Conservation (phyloP, 1,140 invertebrate genomes). For the Leptinotarsa defecta region DNA sequence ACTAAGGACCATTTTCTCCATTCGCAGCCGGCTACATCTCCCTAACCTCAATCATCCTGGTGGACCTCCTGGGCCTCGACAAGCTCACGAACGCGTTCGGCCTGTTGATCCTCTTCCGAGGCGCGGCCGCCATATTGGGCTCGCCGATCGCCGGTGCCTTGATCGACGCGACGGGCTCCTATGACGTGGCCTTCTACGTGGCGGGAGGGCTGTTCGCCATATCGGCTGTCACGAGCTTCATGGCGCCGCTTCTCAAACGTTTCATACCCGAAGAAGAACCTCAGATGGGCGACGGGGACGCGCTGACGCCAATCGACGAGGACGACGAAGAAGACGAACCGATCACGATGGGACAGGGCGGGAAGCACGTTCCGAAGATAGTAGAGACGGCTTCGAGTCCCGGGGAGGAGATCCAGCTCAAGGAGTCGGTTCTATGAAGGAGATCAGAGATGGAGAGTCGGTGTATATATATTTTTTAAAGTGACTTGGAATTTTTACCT, state of each 20-base stretch:
- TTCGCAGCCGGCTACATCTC: constrained; percentile 97
- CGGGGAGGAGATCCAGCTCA: constrained; percentile 67
- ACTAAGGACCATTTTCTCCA: constrained; percentile 54
- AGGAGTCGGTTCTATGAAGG: constrained; percentile 67
- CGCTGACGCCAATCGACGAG: constrained; percentile 79
- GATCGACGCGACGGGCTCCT: constrained; percentile 84
- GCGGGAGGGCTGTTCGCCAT: constrained; percentile 87
- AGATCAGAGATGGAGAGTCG: not conserved
- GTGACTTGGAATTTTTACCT: too few relatives aligned
- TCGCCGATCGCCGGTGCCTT: constrained; percentile 83
- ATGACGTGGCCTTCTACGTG: constrained; percentile 89
- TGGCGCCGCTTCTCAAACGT: constrained; percentile 57
- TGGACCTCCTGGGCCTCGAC: constrained; percentile 92
- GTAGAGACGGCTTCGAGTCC: constrained; percentile 62
- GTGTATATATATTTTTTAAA: not conserved
- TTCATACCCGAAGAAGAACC: constrained; percentile 58
- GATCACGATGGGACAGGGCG: constrained; percentile 64
- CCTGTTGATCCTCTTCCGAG: constrained; percentile 91
- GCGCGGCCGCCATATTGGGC: constrained; percentile 86
- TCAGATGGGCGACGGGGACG: constrained; percentile 67
- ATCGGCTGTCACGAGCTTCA: constrained; percentile 81
- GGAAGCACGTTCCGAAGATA: constrained; percentile 54
- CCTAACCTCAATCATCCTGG: constrained; percentile 95
- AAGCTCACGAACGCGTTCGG: constrained; percentile 97
- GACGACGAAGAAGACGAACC: constrained; percentile 77